Evolutionary conservation across 2,888 invertebrate genomes (phyloP), one percentile per base, ranked within the genome.

Genomic region (Papilio protenor): DNA sequence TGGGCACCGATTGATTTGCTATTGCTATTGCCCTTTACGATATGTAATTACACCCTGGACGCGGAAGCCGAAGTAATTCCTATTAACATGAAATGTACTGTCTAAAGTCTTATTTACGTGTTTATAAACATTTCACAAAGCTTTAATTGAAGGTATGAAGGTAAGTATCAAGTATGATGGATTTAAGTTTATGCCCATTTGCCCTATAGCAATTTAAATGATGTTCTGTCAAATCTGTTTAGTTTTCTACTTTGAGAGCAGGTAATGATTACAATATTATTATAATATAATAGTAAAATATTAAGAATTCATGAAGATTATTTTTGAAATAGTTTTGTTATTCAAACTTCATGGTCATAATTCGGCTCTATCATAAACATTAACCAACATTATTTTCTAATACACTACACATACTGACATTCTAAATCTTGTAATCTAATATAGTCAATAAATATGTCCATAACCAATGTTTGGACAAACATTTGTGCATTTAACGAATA

Each of bases 401-500:
- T n/a, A 69, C 66, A 69, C 66, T 69, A 40, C 45, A 69, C 66
- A 69, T 14, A 69, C 66, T 45, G 45, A 69, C 66, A 11, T 40
- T 45, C 45, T 45, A 21, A 69, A 66, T 45, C n/a, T 21, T 66
- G 4, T 21, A 1, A 14, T 49, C n/a, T 27, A 61, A 71, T 61
- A 69, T 49, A 49, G 33, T 40, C 47, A 47, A 79, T 61, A 77
- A 81, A 82, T 80, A 85, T 71, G 83, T 18, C 12, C 69, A 57
- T 72, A 33, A 33, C 52, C 49, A 71, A 59, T 49, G 8, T 33
- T 61, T 73, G 79, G 73, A 66, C 45, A 69, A 79, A 78, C 49
- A 75, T 81, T 81, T 82, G 79, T 59, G n/a, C 75, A 72, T 77
- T 76, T 64, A 79, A 80, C 77, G 73, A 79, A 79, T 76, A 71